Percentiles rank a stretch among this genome's conserved stretches.
Conservation (phyloP, 1,140 invertebrate species). For the Brachionus plicatilis region DNA sequence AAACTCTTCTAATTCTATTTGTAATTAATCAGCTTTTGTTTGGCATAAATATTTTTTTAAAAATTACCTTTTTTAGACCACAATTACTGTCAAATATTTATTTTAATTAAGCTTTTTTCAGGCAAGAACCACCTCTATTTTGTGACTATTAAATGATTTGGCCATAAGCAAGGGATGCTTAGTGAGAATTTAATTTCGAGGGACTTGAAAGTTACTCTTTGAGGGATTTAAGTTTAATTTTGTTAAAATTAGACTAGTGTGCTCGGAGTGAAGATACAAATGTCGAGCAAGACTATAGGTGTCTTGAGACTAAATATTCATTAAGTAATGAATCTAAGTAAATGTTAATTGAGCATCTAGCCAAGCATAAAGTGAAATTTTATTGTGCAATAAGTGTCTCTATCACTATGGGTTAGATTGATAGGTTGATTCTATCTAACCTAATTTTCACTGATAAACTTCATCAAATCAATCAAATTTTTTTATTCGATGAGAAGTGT, state of each 20-base stretch:
- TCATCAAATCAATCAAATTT: neutral
- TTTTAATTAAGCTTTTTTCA: neutral
- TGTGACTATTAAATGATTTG: neutral
- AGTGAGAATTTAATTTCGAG: neutral
- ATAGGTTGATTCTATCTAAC: neutral
- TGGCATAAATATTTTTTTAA: neutral
- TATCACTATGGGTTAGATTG: neutral
- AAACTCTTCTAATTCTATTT: neutral
- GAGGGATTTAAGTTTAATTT: neutral
- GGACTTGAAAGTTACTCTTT: neutral
- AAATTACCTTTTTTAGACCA: neutral
- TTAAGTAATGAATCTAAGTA: neutral
- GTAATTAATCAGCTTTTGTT: neutral
- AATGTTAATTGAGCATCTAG: neutral
- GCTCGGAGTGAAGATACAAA: neutral
- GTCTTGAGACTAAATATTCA: neutral
- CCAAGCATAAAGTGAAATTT: neutral
- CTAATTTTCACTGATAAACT: neutral
- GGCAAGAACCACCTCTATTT: neutral
- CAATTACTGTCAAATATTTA: constrained; percentile 28
- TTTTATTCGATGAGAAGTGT: neutral
- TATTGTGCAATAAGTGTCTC: neutral
- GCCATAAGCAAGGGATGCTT: neutral
- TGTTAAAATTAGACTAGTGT: neutral
- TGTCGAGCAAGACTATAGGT: neutral